Evolutionary conservation across 1,140 invertebrate species (phyloP).

Genomic region (Geopemphigus sp.): DNA sequence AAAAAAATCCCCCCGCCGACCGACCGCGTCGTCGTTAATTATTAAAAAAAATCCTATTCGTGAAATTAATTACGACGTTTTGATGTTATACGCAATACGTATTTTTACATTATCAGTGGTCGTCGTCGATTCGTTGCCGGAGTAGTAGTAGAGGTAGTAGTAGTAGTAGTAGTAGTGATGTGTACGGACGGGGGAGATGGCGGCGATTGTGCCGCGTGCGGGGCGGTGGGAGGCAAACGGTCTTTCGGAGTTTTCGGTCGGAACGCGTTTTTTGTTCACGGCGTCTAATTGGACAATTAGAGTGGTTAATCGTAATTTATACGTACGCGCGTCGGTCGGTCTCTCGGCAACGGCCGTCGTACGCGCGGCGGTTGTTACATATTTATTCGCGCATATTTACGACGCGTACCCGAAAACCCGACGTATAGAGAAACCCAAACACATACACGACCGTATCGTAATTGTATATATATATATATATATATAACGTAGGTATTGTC

Average conservation of each 20-base stretch:
- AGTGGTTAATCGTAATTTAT: no score
- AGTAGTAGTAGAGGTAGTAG: no score
- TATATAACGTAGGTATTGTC: background rate
- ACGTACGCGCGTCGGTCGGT: background rate
- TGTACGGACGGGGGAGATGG: no score
- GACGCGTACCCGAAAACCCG: no score
- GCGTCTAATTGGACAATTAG: background rate
- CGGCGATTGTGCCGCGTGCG: no score
- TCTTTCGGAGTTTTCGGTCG: background rate
- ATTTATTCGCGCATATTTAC: background rate
- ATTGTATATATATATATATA: slow-evolving; percentile 1
- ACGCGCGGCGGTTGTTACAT: background rate
- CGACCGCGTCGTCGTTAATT: background rate
- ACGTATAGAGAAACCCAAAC: background rate
- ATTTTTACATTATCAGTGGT: no score
- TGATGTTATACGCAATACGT: background rate
- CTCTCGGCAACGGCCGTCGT: background rate
- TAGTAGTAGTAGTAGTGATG: no score
- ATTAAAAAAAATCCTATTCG: slow-evolving; percentile 18
- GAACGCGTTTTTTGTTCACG: background rate
- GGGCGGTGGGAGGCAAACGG: no score
- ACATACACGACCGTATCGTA: background rate
- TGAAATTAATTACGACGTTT: background rate
- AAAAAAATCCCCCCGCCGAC: background rate
- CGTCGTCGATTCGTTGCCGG: no score